Base-by-base conservation (phyloP, 2,113 vertebrate genomes). In the Clinocottus analis region DNA sequence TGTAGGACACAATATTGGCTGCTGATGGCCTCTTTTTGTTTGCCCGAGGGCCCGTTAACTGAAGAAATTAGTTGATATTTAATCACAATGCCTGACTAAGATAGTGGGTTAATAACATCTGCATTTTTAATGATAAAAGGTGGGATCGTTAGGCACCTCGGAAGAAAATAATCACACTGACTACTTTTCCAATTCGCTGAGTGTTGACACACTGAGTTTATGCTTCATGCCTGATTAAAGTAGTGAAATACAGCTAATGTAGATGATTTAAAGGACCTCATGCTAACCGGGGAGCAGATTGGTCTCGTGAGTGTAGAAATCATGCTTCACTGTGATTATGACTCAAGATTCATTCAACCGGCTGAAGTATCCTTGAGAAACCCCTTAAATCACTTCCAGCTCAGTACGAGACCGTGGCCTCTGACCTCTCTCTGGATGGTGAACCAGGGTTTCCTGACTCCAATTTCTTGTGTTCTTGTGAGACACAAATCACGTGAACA, bases 111-210 rank as follows among this genome's bases (percentile, higher is more conserved):
- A 85, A 87, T 89, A 74, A 71, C 78, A 43, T 86, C 63, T 82
- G 49, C 78, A 87, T 85, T 88, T 89, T 85, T 88, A 85, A 90
- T 88, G 80, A 62, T 12, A 76, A 71, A 78, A 64, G 23, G 55
- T 49, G 37, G 47, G 65, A 73, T 81, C 56, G 53, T 87, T 80
- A 74, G 27, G 58, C 21, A 7, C 58, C 59, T 35, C 45, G 53
- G 69, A 66, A 60, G 60, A 74, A 47, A 67, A 74, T 21, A 79
- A 75, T 67, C 25, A 73, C 25, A 4, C 17, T 37, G 37, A 64
- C 53, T 53, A 35, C 13, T 82, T 82, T 83, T 71, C 64, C 58
- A 63, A 64, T 64, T 61, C 5, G 7, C 43, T 31, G 25, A 35
- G 41, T 43, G 66, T 61, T 53, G 10, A 45, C 65, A 49, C 53